Percentiles rank a stretch among this genome's conserved stretches.
Evolutionary conservation across 1,140 invertebrate genomes (phyloP).

Genomic region (Littorina saxatilis): DNA sequence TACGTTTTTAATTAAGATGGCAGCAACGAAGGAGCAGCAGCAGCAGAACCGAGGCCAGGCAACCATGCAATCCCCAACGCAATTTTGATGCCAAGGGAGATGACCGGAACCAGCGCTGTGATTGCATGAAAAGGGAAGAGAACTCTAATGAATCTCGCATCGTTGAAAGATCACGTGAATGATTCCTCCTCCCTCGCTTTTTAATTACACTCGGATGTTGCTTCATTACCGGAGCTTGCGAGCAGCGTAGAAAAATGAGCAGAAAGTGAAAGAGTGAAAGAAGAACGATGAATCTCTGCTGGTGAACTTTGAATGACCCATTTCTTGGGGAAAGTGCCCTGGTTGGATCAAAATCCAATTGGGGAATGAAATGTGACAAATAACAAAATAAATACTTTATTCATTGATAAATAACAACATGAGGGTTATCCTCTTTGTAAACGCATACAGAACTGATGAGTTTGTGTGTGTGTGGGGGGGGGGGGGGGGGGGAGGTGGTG

Average conservation of each 20-base stretch:
- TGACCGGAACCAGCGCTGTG: not conserved
- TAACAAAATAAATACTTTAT: too few species aligned
- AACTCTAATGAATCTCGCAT: not conserved
- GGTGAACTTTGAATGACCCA: too few species aligned
- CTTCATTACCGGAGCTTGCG: not conserved
- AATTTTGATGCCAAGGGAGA: constrained; percentile 18
- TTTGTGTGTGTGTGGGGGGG: too few species aligned
- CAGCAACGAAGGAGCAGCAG: not conserved
- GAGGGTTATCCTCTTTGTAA: too few species aligned
- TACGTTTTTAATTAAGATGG: constrained; percentile 22
- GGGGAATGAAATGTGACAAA: too few species aligned
- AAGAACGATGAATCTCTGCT: too few species aligned
- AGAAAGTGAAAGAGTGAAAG: too few species aligned
- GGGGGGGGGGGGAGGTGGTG: too few species aligned
- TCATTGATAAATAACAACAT: too few species aligned
- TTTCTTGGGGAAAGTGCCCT: too few species aligned
- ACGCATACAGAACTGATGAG: too few species aligned
- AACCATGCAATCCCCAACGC: not conserved
- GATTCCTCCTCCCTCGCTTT: not conserved
- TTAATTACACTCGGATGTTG: constrained; percentile 22
- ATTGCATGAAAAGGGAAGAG: not conserved
- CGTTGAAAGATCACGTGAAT: not conserved
- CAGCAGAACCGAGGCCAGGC: not conserved
- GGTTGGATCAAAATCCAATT: too few species aligned
- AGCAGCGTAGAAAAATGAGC: not conserved